phyloP scores from a whole-genome alignment of 2,888 invertebrate genomes.

The Sylvicola cinctus region DNA sequence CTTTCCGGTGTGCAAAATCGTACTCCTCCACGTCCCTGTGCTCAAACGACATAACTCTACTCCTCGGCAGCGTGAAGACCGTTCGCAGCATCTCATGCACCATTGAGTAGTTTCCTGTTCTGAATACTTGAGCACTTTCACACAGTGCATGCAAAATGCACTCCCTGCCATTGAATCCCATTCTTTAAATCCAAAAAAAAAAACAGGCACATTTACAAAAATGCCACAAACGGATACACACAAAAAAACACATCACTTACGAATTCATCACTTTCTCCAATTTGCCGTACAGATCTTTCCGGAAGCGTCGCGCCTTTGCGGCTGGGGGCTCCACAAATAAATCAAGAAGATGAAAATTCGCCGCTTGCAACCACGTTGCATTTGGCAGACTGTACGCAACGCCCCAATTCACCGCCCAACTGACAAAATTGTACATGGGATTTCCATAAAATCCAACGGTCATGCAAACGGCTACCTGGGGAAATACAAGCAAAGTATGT shows the following conservation, averaged over 20 bases:
- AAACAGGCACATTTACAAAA: no score
- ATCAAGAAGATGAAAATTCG: slow-evolving; percentile 12
- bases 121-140: slow-evolving; percentile 43
- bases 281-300: slow-evolving; percentile 46
- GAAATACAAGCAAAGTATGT: not conserved
- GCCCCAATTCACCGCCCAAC: slow-evolving; percentile 50
- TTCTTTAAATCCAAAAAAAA: slow-evolving; percentile 26
- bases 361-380: slow-evolving; percentile 25
- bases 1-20: slow-evolving; percentile 35
- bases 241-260: slow-evolving; percentile 27
- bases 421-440: slow-evolving; percentile 34
- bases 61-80: slow-evolving; percentile 48
- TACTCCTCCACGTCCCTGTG: slow-evolving; percentile 42
- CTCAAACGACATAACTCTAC: slow-evolving; percentile 37
- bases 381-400: slow-evolving; percentile 42
- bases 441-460: slow-evolving; percentile 36
- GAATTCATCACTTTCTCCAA: slow-evolving; percentile 45
- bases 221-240: no score
- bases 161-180: slow-evolving; percentile 51
- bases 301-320: slow-evolving; percentile 35
- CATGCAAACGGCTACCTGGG: slow-evolving; percentile 34
- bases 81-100: slow-evolving; percentile 47
- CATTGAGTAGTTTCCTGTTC: slow-evolving; percentile 38
- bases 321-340: slow-evolving; percentile 18
- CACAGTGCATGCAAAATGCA: slow-evolving; percentile 53